Evolutionary conservation across 2,797 vertebrate genomes (phyloP).

Genomic region (Balearica regulorum): DNA sequence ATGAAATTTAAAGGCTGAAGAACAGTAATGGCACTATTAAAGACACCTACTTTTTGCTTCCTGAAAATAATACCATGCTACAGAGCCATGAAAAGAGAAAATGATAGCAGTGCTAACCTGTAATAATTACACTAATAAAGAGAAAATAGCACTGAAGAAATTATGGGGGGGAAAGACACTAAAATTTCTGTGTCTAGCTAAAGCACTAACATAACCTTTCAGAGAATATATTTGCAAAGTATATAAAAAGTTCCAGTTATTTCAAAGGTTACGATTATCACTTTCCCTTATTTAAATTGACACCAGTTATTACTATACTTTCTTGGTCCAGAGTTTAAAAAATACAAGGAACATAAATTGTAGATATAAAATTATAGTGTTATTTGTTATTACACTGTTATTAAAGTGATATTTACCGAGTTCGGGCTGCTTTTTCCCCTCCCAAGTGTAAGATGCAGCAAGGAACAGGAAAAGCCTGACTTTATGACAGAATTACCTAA

Average conservation of each 20-base stretch:
- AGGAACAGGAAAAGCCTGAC: neutral
- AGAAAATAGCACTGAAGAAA: conserved; percentile 52
- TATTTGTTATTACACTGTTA: conserved; percentile 33
- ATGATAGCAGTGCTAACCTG: conserved; percentile 54
- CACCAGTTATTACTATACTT: conserved; percentile 30
- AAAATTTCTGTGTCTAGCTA: conserved; percentile 51
- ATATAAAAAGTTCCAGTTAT: conserved; percentile 57
- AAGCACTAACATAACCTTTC: conserved; percentile 41
- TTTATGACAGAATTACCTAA: neutral
- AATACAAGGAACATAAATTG: neutral
- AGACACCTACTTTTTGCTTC: conserved; percentile 46
- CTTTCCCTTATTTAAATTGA: conserved; percentile 52
- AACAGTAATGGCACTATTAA: conserved; percentile 57
- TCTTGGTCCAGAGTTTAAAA: neutral
- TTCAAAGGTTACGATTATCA: conserved; percentile 52
- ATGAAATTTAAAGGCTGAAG: conserved; percentile 56
- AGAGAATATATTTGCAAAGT: conserved; percentile 43
- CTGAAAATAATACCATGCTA: conserved; percentile 52
- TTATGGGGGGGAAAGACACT: conserved; percentile 19
- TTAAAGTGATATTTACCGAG: conserved; percentile 18
- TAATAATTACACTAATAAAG: conserved; percentile 68
- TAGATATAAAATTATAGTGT: conserved; percentile 7
- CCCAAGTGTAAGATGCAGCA: neutral
- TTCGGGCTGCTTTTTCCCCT: neutral
- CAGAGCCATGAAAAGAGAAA: conserved; percentile 45